Evolutionary conservation across 2,797 vertebrate genomes (phyloP).

Genomic region (Mormyrus proboscirostris): DNA sequence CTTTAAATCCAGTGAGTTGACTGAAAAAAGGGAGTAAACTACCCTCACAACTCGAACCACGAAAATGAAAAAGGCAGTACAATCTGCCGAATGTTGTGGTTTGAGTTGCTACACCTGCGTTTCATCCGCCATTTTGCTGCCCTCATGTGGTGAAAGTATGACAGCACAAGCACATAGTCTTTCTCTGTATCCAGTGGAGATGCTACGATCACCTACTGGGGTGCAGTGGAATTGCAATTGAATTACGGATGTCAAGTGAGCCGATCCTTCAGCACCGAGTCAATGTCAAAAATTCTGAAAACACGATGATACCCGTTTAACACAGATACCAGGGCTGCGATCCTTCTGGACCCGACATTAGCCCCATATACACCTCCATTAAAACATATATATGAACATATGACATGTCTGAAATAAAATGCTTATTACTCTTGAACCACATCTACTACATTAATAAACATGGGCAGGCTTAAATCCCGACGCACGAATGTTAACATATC

Average conservation of each 20-base stretch:
- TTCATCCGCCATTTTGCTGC: not conserved
- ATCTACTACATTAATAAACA: not conserved
- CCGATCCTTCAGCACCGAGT: slow-evolving; percentile 32
- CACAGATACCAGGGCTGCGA: not conserved
- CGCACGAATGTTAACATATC: not conserved
- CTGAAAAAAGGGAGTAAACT: not conserved
- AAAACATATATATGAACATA: not conserved
- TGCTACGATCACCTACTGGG: slow-evolving; percentile 20
- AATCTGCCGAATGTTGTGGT: not conserved
- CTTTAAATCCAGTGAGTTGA: not conserved
- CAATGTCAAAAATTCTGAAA: slow-evolving; percentile 35
- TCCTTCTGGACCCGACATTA: not conserved
- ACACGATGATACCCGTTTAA: not conserved
- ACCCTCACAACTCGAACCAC: not conserved
- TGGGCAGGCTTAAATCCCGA: not conserved
- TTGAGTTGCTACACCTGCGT: not conserved
- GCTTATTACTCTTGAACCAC: not conserved
- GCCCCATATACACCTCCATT: not conserved
- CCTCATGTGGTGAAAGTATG: not conserved
- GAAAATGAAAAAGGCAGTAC: not conserved
- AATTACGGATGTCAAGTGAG: slow-evolving; percentile 22
- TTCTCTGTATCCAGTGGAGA: slow-evolving; percentile 27
- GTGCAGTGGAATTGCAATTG: slow-evolving; percentile 19
- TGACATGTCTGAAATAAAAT: not conserved
- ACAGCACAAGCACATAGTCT: slow-evolving; percentile 8